These are phyloP conservation scores for Theocolax elegans DNA, from an alignment of 1,140 invertebrate species.

Conservation along the genomic window DNA sequence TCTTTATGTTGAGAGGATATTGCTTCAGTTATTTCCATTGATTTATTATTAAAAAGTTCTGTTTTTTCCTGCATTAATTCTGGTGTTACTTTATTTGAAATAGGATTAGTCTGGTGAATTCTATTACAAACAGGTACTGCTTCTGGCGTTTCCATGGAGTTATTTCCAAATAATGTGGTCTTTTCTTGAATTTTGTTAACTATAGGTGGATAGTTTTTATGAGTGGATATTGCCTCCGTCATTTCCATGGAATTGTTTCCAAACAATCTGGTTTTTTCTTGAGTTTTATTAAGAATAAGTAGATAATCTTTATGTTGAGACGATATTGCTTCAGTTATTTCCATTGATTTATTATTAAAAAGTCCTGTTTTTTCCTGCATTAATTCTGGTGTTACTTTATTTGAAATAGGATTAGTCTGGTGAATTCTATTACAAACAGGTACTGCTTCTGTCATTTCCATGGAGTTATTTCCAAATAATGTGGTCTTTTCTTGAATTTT, in stretches of 20 bases:
- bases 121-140: background rate
- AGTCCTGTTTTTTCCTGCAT: slow-evolving; percentile 34
- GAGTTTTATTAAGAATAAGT: background rate
- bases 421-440: background rate
- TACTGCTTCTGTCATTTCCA: background rate
- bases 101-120: background rate
- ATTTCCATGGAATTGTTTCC: background rate
- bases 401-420: background rate
- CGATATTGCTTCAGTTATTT: background rate
- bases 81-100: background rate
- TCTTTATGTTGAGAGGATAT: background rate
- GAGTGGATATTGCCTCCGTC: background rate
- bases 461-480: background rate
- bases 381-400: background rate
- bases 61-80: slow-evolving; percentile 29
- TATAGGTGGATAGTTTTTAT: too few species aligned
- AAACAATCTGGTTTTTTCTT: background rate
- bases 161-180: background rate
- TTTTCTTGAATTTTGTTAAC: slow-evolving; percentile 7
- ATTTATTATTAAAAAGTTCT: slow-evolving; percentile 9
- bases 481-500: slow-evolving; percentile 4
- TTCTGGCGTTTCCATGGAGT: background rate
- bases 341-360: slow-evolving; percentile 33
- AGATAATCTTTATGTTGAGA: background rate
- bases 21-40: slow-evolving; percentile 33